phyloP scores from a whole-genome alignment of 2,888 invertebrate species.

The Adelognathus sp. region DNA sequence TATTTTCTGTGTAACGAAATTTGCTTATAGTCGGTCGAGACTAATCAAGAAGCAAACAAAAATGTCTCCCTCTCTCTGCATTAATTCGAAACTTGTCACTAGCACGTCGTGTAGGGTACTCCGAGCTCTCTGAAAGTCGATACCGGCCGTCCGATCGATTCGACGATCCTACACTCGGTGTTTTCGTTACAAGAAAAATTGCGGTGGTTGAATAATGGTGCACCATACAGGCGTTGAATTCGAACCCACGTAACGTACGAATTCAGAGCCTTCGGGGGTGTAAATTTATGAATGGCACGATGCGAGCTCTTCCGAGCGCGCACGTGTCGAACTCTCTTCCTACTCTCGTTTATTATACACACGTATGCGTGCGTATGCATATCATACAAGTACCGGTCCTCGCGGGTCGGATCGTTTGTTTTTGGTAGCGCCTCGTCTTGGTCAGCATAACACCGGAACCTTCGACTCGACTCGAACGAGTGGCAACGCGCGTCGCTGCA shows the following conservation, averaged over 20 bases:
- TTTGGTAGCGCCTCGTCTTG: slow-evolving; percentile 39
- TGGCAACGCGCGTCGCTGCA: not conserved
- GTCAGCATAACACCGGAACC: slow-evolving; percentile 35
- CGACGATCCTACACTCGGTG: not conserved
- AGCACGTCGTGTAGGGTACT: not conserved
- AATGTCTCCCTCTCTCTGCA: too few relatives aligned
- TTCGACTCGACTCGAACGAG: slow-evolving; percentile 12
- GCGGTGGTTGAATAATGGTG: not conserved
- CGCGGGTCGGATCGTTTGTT: slow-evolving; percentile 48
- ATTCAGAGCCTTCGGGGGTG: not conserved
- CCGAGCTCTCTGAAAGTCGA: not conserved
- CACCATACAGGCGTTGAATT: not conserved
- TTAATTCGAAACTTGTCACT: not conserved
- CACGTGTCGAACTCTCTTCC: slow-evolving; percentile 37
- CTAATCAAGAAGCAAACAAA: not conserved
- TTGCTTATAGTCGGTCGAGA: too few relatives aligned
- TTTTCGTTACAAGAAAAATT: slow-evolving; percentile 4
- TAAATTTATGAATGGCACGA: slow-evolving; percentile 39
- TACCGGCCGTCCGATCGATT: not conserved
- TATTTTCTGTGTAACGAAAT: too few relatives aligned
- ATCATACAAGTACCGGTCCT: slow-evolving; percentile 42
- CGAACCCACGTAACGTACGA: slow-evolving; percentile 27
- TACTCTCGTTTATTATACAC: slow-evolving; percentile 33
- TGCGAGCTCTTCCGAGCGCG: slow-evolving; percentile 18
- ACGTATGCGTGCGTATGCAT: slow-evolving; percentile 39